Base-by-base conservation (phyloP, 2,797 vertebrate species). In the Myotis planiceps region DNA sequence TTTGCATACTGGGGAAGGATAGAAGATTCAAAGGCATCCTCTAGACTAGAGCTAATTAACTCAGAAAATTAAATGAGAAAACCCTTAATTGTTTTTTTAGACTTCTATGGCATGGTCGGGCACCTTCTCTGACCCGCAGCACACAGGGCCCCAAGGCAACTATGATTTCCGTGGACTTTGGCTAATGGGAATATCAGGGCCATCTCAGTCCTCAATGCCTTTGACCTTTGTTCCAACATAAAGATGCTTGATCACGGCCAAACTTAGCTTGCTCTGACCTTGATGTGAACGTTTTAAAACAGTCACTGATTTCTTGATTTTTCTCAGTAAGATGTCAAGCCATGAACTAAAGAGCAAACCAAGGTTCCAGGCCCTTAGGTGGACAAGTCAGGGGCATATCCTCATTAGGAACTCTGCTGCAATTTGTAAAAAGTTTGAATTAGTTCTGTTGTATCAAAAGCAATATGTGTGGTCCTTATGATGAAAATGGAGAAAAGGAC, bases 21-120 rank as follows among this genome's bases (percentile, higher is more conserved):
- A 80, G 58, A 90, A 88, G 94, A 95, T 93, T 88, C 91, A 86
- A 92, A 93, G 55, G 42, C 34, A 79, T 80, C 74, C 25, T 90
- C 82, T 88, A 32, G 72, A 97, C 82, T 88, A 42, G 78, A 96
- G 92, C 85, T 93, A 88, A 95, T 96, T 95, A 95, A 94, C 69
- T 92, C 79, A 47, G 42, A 78, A 94, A 89, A 96, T 96, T 95
- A 93, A 96, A 85, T 47, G 19, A 76, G 80, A 71, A 74, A 86
- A 86, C 9, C 12, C 21, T 66, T 74, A 51, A 65, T 55, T 94
- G 21, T 39, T 60, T 81, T 75, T 76, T 90, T 63, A 91, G 63
- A 76, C 45, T 72, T 82, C 69, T 76, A 6, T 32, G 53, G 47
- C 25, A 94, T 89, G 3, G 10, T 39, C 37, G 74, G 66, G 13